Conservation (phyloP, 2,888 invertebrate genomes). For the Gibbula magus region DNA sequence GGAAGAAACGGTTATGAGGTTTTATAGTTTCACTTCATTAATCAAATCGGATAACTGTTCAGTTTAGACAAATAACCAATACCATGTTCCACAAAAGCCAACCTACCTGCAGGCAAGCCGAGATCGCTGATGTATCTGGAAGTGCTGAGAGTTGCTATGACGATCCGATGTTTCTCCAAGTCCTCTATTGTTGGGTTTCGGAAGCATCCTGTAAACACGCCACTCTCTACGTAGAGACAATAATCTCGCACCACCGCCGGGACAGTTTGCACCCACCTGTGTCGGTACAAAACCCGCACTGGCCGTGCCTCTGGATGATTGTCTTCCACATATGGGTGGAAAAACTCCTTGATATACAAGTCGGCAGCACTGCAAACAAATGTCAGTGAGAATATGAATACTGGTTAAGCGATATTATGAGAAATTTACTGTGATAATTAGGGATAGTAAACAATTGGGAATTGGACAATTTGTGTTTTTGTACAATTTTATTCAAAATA, state of each 20-base stretch:
- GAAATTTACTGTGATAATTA: too few relatives aligned
- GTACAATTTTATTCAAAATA: too few relatives aligned
- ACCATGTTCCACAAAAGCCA: too few relatives aligned
- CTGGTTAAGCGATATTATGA: too few relatives aligned
- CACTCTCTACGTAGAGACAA: conserved; percentile 81
- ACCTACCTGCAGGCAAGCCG: conserved; percentile 80
- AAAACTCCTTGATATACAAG: conserved; percentile 88
- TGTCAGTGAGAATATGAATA: not conserved
- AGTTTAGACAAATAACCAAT: too few relatives aligned
- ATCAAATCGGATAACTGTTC: too few relatives aligned
- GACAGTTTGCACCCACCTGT: conserved; percentile 87
- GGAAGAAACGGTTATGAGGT: too few relatives aligned
- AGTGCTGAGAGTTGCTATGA: conserved; percentile 87
- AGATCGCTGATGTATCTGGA: conserved; percentile 85
- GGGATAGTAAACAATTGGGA: too few relatives aligned
- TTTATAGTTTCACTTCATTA: too few relatives aligned
- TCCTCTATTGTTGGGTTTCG: conserved; percentile 84
- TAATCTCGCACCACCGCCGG: conserved; percentile 84
- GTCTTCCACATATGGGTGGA: conserved; percentile 84
- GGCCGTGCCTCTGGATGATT: conserved; percentile 83
- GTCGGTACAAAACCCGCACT: conserved; percentile 86
- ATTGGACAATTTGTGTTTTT: too few relatives aligned
- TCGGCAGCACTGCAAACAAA: conserved; percentile 82
- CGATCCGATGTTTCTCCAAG: conserved; percentile 82
- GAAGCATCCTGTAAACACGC: conserved; percentile 76